phyloP scores from a whole-genome alignment of 2,113 vertebrate genomes.

The Dascyllus trimaculatus region DNA sequence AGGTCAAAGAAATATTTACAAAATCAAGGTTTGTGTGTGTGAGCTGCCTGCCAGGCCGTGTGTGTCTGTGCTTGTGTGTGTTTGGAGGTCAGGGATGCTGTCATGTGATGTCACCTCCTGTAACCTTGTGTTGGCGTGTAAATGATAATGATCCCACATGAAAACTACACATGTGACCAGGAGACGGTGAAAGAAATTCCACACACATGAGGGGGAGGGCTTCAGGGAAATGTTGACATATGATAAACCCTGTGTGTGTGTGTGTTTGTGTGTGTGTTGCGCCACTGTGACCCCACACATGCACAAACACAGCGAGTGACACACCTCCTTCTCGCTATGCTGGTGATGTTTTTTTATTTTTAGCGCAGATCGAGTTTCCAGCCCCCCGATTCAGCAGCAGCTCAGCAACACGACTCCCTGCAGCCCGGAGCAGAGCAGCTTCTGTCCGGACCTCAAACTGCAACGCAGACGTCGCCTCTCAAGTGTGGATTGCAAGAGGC shows the following conservation, averaged over 20 bases:
- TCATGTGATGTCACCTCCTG: conserved; percentile 53
- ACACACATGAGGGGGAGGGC: neutral
- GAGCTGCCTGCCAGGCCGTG: neutral
- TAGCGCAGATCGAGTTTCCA: conserved; percentile 83
- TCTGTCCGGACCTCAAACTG: too few relatives aligned
- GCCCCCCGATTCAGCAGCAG: conserved; percentile 55
- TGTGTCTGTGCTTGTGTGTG: conserved; percentile 19
- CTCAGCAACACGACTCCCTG: conserved; percentile 51
- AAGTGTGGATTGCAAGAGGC: conserved; percentile 13
- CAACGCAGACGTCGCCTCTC: too few relatives aligned
- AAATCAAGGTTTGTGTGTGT: too few relatives aligned
- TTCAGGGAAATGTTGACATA: conserved; percentile 69
- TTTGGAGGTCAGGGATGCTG: conserved; percentile 51
- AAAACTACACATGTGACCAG: too few relatives aligned
- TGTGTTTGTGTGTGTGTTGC: too few relatives aligned
- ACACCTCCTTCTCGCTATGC: conserved; percentile 66
- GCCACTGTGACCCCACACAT: conserved; percentile 25
- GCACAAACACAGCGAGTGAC: conserved; percentile 47
- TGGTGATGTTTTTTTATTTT: conserved; percentile 81
- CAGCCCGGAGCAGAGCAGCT: conserved; percentile 19
- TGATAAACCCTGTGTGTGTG: conserved; percentile 42
- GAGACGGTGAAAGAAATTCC: neutral
- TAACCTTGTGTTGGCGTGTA: conserved; percentile 36
- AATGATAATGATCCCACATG: conserved; percentile 6
- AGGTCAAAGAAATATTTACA: too few relatives aligned